Evolutionary conservation across 2,888 invertebrate genomes (phyloP).

Genomic region (Callimorpha dominula): DNA sequence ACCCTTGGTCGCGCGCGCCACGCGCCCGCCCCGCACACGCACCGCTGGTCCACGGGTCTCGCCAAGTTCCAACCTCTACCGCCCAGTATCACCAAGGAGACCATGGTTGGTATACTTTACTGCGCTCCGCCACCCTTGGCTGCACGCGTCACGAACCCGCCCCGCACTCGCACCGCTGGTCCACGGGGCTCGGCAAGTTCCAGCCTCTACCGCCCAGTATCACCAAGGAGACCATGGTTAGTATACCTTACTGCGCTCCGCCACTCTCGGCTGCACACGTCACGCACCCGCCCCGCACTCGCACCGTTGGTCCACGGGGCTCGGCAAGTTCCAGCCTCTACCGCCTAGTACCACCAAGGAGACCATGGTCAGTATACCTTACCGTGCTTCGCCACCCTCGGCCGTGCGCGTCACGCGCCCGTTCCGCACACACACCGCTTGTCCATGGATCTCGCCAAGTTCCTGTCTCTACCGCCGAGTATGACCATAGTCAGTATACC

Average conservation of each 20-base stretch:
- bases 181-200: slow-evolving; percentile 89
- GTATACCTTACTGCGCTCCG: slow-evolving; percentile 79
- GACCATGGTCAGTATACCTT: slow-evolving; percentile 88
- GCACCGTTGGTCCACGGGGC: slow-evolving; percentile 91
- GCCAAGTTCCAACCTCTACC: slow-evolving; percentile 91
- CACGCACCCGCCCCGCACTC: slow-evolving; percentile 79
- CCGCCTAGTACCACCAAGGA: slow-evolving; percentile 93
- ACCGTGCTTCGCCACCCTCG: slow-evolving; percentile 88
- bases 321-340: slow-evolving; percentile 90
- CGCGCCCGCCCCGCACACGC: slow-evolving; percentile 82
- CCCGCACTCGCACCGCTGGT: slow-evolving; percentile 89
- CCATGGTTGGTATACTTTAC: slow-evolving; percentile 87
- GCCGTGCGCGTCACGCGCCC: slow-evolving; percentile 85
- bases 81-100: slow-evolving; percentile 92
- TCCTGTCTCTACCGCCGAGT: slow-evolving; percentile 90
- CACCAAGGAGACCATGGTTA: slow-evolving; percentile 93
- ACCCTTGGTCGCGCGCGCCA: slow-evolving; percentile 88
- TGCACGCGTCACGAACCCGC: slow-evolving; percentile 83
- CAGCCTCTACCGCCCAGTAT: slow-evolving; percentile 92
- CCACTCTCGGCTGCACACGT: slow-evolving; percentile 89
- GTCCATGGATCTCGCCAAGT: slow-evolving; percentile 90
- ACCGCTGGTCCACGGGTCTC: slow-evolving; percentile 91
- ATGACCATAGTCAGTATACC: slow-evolving; percentile 90
- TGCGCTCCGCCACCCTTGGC: slow-evolving; percentile 89
- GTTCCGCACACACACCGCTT: slow-evolving; percentile 88